These are phyloP conservation scores for Acromyrmex charruanus DNA, from an alignment of 1,140 invertebrate genomes.

Conservation along the genomic window DNA sequence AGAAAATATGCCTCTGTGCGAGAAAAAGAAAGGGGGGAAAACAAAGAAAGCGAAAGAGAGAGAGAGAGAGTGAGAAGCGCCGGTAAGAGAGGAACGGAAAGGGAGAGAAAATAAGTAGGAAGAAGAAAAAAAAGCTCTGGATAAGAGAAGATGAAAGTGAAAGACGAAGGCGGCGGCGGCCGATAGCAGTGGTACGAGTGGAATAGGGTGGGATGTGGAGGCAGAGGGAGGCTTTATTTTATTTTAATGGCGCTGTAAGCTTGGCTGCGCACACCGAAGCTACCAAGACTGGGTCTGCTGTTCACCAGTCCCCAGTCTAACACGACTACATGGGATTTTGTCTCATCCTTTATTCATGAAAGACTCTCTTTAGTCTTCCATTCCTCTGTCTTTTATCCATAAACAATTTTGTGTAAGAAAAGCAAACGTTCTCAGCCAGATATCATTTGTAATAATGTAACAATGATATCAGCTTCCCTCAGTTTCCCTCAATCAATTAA, in stretches of 20 bases:
- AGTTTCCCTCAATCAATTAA: not conserved
- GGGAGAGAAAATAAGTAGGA: slow-evolving; percentile 38
- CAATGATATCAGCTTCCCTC: not conserved
- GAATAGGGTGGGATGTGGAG: slow-evolving; percentile 49
- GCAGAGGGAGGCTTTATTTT: slow-evolving; percentile 78
- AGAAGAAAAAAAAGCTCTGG: slow-evolving; percentile 57
- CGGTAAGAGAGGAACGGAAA: slow-evolving; percentile 27
- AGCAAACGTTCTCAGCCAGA: not conserved
- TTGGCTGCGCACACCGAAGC: slow-evolving; percentile 66
- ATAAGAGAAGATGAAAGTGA: slow-evolving; percentile 62
- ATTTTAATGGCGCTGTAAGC: slow-evolving; percentile 81
- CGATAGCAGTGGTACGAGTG: slow-evolving; percentile 43
- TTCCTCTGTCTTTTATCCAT: slow-evolving; percentile 9
- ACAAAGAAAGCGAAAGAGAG: slow-evolving; percentile 24
- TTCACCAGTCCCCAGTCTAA: slow-evolving; percentile 67
- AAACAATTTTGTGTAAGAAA: slow-evolving; percentile 23
- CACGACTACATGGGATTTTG: slow-evolving; percentile 72
- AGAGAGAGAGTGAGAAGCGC: slow-evolving; percentile 34
- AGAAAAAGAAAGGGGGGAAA: slow-evolving; percentile 20
- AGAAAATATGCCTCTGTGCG: slow-evolving; percentile 30
- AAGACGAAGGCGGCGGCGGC: slow-evolving; percentile 45
- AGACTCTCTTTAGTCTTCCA: slow-evolving; percentile 63
- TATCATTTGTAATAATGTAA: slow-evolving; percentile 2
- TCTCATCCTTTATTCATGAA: slow-evolving; percentile 83
- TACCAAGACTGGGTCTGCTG: slow-evolving; percentile 71